These are phyloP conservation scores for Lepidotrigona ventralis DNA, from an alignment of 1,140 invertebrate species.

Conservation along the genomic window DNA sequence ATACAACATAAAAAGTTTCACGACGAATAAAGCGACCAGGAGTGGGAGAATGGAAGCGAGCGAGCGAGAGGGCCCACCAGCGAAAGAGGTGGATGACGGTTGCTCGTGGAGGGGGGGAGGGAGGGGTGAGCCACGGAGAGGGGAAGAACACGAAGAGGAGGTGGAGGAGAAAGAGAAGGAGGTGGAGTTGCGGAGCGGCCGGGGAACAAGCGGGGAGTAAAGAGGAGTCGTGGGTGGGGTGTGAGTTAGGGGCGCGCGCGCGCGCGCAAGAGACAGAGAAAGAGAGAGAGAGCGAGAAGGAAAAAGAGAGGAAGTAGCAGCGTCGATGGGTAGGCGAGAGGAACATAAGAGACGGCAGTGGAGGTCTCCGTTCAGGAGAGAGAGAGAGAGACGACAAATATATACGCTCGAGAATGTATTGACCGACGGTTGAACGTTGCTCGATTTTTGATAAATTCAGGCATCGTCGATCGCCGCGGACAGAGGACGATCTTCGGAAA, in stretches of 20 bases:
- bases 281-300: constrained; percentile 23
- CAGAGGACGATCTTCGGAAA: background rate
- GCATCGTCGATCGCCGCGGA: background rate
- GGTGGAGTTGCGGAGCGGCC: background rate
- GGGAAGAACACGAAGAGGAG: constrained; percentile 29
- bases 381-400: constrained; percentile 30
- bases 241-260: constrained; percentile 37
- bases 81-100: background rate
- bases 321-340: background rate
- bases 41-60: constrained; percentile 62
- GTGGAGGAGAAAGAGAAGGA: constrained; percentile 22
- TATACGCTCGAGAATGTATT: constrained; percentile 29
- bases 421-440: constrained; percentile 7
- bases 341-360: constrained; percentile 10
- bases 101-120: background rate
- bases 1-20: constrained; percentile 79
- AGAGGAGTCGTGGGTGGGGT: constrained; percentile 56
- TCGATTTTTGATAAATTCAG: background rate
- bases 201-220: background rate
- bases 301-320: constrained; percentile 33
- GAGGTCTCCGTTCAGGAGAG: constrained; percentile 8
- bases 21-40: constrained; percentile 76
- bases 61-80: background rate
- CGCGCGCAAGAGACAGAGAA: constrained; percentile 56
- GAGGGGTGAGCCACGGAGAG: background rate